These are phyloP conservation scores for Novumbra hubbsi DNA, from an alignment of 2,797 vertebrate genomes.

Conservation along the genomic window DNA sequence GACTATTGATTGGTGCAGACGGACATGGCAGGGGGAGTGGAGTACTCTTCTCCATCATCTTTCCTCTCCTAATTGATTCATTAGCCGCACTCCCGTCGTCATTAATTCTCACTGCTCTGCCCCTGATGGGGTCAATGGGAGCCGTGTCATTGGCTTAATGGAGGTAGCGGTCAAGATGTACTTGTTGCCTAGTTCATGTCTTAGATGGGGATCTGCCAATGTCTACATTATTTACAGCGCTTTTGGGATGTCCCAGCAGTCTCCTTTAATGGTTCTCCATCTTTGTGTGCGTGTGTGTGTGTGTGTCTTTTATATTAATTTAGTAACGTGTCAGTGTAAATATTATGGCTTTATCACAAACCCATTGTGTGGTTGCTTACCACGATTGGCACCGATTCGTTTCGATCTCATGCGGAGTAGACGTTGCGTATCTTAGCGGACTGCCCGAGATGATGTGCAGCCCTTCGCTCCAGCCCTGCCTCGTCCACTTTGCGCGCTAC, in stretches of 20 bases:
- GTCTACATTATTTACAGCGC: background rate
- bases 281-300: no score
- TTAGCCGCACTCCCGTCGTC: slow-evolving; percentile 28
- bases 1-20: slow-evolving; percentile 58
- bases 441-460: slow-evolving; percentile 56
- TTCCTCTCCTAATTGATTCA: slow-evolving; percentile 34
- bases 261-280: background rate
- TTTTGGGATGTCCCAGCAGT: background rate
- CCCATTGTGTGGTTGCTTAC: background rate
- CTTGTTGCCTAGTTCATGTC: background rate
- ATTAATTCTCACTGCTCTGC: slow-evolving; percentile 37
- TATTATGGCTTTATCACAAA: background rate
- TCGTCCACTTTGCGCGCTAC: slow-evolving; percentile 36
- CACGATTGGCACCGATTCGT: background rate
- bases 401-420: background rate
- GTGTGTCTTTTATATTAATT: background rate
- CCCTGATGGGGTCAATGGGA: slow-evolving; percentile 21
- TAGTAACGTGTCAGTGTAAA: no score
- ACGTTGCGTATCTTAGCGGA: slow-evolving; percentile 38
- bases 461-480: slow-evolving; percentile 38
- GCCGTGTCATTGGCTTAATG: slow-evolving; percentile 7
- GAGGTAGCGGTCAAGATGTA: slow-evolving; percentile 1
- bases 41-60: slow-evolving; percentile 54
- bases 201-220: slow-evolving; percentile 9
- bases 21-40: slow-evolving; percentile 32